Evolutionary conservation across 2,797 vertebrate genomes (phyloP).

Genomic region (Aulostomus chinensis): DNA sequence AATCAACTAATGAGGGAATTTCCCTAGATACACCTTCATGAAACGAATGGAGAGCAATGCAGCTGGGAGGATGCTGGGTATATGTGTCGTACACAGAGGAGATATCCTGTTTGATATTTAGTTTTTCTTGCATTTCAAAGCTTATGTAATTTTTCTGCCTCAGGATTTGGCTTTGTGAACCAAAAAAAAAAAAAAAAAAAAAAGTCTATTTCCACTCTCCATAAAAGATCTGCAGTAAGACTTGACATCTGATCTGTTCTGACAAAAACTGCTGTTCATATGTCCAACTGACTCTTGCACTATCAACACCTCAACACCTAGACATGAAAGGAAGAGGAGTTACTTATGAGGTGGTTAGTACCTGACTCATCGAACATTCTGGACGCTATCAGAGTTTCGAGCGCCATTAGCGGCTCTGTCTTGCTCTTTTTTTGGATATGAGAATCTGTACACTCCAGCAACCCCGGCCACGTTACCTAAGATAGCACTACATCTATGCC

Average conservation of each 20-base stretch:
- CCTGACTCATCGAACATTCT: not conserved
- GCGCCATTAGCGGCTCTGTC: not conserved
- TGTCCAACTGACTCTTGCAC: no score
- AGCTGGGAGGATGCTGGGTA: slow-evolving; percentile 15
- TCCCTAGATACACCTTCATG: slow-evolving; percentile 60
- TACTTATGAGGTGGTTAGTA: not conserved
- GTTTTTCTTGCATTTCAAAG: slow-evolving; percentile 3
- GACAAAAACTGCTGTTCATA: not conserved
- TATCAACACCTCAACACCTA: no score
- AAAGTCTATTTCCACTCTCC: no score
- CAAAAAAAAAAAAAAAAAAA: not conserved
- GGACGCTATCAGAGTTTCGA: not conserved
- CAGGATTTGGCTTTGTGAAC: not conserved
- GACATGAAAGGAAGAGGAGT: not conserved
- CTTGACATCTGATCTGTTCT: not conserved
- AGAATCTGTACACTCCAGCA: not conserved
- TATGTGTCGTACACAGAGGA: slow-evolving; percentile 22
- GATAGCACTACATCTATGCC: not conserved
- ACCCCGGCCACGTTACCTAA: not conserved
- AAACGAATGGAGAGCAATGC: slow-evolving; percentile 40
- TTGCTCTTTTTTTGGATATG: not conserved
- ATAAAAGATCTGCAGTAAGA: no score
- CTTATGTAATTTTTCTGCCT: slow-evolving; percentile 1
- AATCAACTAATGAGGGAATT: slow-evolving; percentile 63
- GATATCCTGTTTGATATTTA: slow-evolving; percentile 2